Percentiles rank a stretch among this genome's conserved stretches.
These are phyloP conservation scores for Scaptodrosophila latifasciaeformis DNA, from an alignment of 2,888 invertebrate species.

Conservation along the genomic window DNA sequence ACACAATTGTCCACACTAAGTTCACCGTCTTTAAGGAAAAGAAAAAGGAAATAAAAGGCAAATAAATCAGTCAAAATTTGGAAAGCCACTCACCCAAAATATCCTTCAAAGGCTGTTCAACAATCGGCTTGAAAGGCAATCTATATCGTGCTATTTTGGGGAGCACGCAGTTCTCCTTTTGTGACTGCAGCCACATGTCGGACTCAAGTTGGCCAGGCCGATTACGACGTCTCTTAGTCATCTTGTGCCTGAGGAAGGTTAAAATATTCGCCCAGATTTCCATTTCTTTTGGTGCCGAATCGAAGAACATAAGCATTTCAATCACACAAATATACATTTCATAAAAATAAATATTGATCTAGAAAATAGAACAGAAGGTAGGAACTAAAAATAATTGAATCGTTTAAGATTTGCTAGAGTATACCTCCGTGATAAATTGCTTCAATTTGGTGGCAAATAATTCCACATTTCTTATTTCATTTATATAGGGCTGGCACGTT, in stretches of 20 bases:
- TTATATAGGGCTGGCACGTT: conserved; percentile 72
- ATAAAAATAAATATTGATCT: conserved; percentile 75
- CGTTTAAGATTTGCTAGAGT: conserved; percentile 3
- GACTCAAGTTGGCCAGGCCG: conserved; percentile 72
- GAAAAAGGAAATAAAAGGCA: neutral
- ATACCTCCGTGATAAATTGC: conserved; percentile 69
- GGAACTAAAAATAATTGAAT: neutral
- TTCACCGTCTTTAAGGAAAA: conserved; percentile 61
- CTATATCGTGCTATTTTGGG: conserved; percentile 75
- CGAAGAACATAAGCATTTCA: conserved; percentile 70
- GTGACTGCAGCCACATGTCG: conserved; percentile 73
- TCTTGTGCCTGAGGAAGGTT: conserved; percentile 73
- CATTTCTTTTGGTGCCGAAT: conserved; percentile 70
- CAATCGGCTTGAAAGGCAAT: conserved; percentile 73
- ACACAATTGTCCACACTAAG: conserved; percentile 73
- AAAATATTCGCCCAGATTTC: conserved; percentile 72
- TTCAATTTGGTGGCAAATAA: conserved; percentile 65
- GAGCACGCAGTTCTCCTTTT: conserved; percentile 69
- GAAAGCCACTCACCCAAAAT: conserved; percentile 64
- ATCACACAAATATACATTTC: conserved; percentile 74
- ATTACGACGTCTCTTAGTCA: conserved; percentile 69
- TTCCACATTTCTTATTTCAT: conserved; percentile 71
- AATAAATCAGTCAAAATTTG: neutral
- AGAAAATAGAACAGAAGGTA: conserved; percentile 9
- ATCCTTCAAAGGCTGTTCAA: conserved; percentile 70